Evolutionary conservation across 2,797 vertebrate genomes (phyloP).

Genomic region (Chelonia mydas): DNA sequence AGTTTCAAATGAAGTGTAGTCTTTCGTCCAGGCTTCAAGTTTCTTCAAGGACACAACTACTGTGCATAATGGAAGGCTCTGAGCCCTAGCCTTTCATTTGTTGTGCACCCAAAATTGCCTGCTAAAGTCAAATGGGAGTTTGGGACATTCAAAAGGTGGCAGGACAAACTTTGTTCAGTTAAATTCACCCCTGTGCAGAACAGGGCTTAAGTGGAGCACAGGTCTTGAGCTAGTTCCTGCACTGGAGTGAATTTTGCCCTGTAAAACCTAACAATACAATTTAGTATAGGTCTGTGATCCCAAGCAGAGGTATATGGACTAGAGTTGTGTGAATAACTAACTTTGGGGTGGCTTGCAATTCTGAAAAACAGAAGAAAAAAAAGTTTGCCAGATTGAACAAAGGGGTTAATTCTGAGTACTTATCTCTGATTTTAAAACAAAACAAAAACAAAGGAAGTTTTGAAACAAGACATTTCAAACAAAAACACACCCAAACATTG

Average conservation of each 20-base stretch:
- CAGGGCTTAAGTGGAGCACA: not conserved
- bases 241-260: not conserved
- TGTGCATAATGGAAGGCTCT: not conserved
- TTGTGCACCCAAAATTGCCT: not conserved
- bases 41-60: not conserved
- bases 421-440: not conserved
- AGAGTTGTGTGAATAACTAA: not conserved
- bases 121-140: not conserved
- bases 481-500: not conserved
- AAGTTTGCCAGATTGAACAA: no score
- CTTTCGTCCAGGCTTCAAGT: not conserved
- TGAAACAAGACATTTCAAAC: not conserved
- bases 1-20: not conserved
- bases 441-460: not conserved
- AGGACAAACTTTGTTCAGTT: not conserved
- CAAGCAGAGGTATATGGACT: no score
- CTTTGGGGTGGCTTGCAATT: not conserved
- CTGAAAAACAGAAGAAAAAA: not conserved
- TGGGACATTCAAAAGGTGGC: not conserved
- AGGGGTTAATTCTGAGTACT: not conserved
- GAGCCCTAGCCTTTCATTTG: not conserved
- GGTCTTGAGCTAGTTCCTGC: not conserved
- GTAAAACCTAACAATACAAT: not conserved
- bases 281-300: not conserved
- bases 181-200: no score